Evolutionary conservation across 1,140 invertebrate species (phyloP), one percentile per base, ranked within the genome.

Genomic region (Heliconius nattereri): DNA sequence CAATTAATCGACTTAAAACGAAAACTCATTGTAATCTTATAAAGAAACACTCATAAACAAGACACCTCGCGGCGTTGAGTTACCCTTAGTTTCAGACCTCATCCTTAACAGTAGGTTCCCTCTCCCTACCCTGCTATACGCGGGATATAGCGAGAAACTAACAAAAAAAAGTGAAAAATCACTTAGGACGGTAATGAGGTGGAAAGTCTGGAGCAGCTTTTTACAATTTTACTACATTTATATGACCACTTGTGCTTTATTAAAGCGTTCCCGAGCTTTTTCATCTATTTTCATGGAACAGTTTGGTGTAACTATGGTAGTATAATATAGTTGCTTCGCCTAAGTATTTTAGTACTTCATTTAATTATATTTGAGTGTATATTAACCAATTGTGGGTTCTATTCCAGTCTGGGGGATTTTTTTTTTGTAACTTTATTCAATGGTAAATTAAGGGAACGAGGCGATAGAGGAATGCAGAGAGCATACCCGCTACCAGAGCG

Each of bases 171-270:
- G 8, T 29, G 26, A 29, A 29, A n/a, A 66, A 66, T 66, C 60
- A 66, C 60, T 66, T 29, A 29, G 26, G 9, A 9, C 9, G 26
- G 26, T 66, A 66, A 66, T 60, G 57, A 60, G 57, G 60, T 66
- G 60, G 26, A 66, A 66, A 66, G 60, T 66, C 60, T 66, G 13
- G 13, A 29, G 60, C 60, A 16, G 60, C 13, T 66, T 66, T 66
- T 66, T 66, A 29, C 60, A 66, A 29, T 66, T 66, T 66, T 66
- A 66, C 60, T 66, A 66, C 60, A 66, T 66, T 66, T 66, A 66
- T 66, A 66, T 66, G 60, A 66, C 60, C 60, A 29, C 60, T 66
- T 66, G 60, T 66, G 60, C 60, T 66, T 66, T 66, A 66, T 66
- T 66, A 66, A 66, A 66, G 26, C 60, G 60, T 66, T 66, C 60